Base-by-base conservation (phyloP, 1,140 invertebrate genomes). In the Drosophila kurseongensis region DNA sequence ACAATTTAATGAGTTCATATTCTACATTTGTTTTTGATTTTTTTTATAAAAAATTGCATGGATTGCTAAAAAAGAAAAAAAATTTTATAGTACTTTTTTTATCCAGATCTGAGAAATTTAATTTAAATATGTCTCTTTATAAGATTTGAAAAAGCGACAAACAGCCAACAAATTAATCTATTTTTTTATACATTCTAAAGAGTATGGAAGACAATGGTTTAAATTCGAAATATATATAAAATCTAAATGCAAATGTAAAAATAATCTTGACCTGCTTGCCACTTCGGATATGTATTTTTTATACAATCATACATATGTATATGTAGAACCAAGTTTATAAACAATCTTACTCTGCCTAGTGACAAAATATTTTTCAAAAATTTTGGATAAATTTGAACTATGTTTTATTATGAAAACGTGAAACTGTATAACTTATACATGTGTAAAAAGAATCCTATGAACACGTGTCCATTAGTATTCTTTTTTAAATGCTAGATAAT, bases 211-310 rank as follows among this genome's bases (percentile, higher is more conserved):
- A 38, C 58, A 60, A 60, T 38, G 47, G 57, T n/a, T 60, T 9
- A n/a, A n/a, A n/a, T 14, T 52, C 18, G 18, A 60, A 61, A 61
- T 61, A 44, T 51, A 68, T n/a, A n/a, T n/a, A n/a, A n/a, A n/a
- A n/a, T n/a, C n/a, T n/a, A n/a, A n/a, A n/a, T n/a, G n/a, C n/a
- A n/a, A n/a, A 18, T 67, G 12, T 38, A 35, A 38, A 47, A 68
- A 67, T 69, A 47, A 56, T 69, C 40, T 40, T 69, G 50, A 40
- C 32, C 42, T 9, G 45, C 35, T 67, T 69, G 55, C 60, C 63
- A 67, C 59, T 42, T 51, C 8, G 50, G 16, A 41, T 65, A 65
- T 66, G 35, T 48, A 14, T 61, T 45, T 42, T 45, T 67, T 23
- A 38, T 10, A 36, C 35, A 41, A 16, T 42, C 63, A 50, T 29